A percentile compares a stretch with the other conserved stretches of the same genome.
Conservation (phyloP, 2,888 invertebrate species). For the Galerucella nymphaeae region DNA sequence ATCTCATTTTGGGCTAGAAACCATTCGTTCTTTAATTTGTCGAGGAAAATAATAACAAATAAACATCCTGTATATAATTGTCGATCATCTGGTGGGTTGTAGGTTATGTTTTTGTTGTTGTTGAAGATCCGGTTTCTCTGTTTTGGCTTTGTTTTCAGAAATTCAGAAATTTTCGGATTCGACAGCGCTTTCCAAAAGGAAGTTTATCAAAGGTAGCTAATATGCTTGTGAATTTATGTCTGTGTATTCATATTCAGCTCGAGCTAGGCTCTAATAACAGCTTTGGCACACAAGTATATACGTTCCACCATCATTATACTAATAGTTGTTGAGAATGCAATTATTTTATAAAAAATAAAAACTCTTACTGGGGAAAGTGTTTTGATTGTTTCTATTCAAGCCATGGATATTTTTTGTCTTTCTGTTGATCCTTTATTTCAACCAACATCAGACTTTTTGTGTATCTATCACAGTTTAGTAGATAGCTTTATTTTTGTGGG, state of each 20-base stretch:
- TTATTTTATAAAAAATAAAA: background rate
- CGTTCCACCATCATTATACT: background rate
- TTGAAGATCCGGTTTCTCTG: conserved; percentile 57
- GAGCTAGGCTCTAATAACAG: conserved; percentile 19
- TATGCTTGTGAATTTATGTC: conserved; percentile 41
- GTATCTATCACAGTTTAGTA: too few species aligned
- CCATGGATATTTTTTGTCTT: too few species aligned
- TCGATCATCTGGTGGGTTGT: background rate
- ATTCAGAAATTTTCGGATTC: conserved; percentile 73
- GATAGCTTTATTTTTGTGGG: too few species aligned
- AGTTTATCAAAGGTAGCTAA: conserved; percentile 72
- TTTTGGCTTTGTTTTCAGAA: conserved; percentile 70
- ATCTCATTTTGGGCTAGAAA: too few species aligned
- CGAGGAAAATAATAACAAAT: background rate
- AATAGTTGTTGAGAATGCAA: background rate
- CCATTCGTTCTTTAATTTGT: too few species aligned
- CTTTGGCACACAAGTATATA: conserved; percentile 10
- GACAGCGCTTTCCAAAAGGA: conserved; percentile 73
- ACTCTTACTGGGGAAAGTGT: too few species aligned
- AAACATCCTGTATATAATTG: background rate
- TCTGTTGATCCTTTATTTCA: too few species aligned
- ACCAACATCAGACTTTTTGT: too few species aligned
- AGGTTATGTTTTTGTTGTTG: conserved; percentile 13
- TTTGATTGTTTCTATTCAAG: too few species aligned
- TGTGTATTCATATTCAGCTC: conserved; percentile 41